Evolutionary conservation across 2,888 invertebrate genomes (phyloP).

Genomic region (Halocaridina rubra): DNA sequence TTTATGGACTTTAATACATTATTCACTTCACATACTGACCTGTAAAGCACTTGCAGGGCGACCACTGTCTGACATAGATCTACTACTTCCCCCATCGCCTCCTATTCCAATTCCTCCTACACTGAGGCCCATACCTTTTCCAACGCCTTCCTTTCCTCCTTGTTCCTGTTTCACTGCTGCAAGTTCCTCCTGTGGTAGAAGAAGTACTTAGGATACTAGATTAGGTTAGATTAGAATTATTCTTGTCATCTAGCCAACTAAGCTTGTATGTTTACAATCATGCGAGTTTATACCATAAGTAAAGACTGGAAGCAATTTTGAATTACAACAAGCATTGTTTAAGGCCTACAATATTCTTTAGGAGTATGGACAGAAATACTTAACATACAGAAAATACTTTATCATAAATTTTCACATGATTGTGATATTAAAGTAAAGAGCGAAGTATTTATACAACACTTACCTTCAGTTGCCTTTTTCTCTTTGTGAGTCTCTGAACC

Average conservation of each 20-base stretch:
- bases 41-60: not conserved
- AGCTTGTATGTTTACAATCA: too few relatives aligned
- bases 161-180: not conserved
- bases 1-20: too few relatives aligned
- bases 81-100: not conserved
- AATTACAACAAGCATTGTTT: too few relatives aligned
- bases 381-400: too few relatives aligned
- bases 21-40: not conserved
- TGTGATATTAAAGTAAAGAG: not conserved
- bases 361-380: too few relatives aligned
- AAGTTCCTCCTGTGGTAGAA: constrained; percentile 17
- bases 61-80: not conserved
- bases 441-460: not conserved
- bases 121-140: not conserved
- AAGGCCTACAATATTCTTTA: too few relatives aligned
- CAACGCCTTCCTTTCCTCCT: not conserved
- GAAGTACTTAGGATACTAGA: too few relatives aligned
- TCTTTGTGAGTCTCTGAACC: constrained; percentile 30
- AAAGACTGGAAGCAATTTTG: too few relatives aligned
- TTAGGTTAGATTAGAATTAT: too few relatives aligned
- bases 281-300: too few relatives aligned
- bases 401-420: too few relatives aligned
- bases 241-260: too few relatives aligned
- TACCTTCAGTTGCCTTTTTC: constrained; percentile 36
- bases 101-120: not conserved